Base-by-base conservation (phyloP, 2,113 vertebrate genomes). In the Hypanus sabinus region DNA sequence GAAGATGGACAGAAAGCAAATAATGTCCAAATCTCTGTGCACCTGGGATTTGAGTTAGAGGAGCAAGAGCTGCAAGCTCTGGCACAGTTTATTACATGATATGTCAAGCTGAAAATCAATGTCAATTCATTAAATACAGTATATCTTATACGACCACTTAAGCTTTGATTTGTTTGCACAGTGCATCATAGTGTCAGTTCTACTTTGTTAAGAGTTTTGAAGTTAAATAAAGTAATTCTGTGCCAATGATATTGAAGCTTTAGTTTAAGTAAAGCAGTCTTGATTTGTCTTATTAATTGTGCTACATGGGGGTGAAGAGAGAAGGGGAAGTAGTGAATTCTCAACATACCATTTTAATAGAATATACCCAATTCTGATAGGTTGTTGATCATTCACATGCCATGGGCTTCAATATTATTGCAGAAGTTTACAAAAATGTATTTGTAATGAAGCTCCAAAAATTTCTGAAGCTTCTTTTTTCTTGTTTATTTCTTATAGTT, bases 401-500 rank as follows among this genome's bases (percentile, higher is more conserved):
- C n/a, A 70, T 6, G 30, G 46, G 20, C 30, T 24, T 4, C 22
- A 55, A 55, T 14, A 22, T 73, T 93, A 38, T 90, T 65, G 62
- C 30, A 65, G 11, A 92, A 38, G 9, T 0, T n/a, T 33, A 16
- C 20, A 92, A 92, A 38, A 36, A 33, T 3, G 8, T 5, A 65
- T 65, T 24, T 24, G 38, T 0, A 73, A 27, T 73, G 3, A 16
- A 73, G 11, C 24, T 7, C 20, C 36, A 65, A 55, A 75, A 33
- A 75, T 73, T 75, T 95, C 75, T 94, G 22, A 94, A 18, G 80
- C 20, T 88, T 95, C 92, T n/a, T 70, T 94, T 30, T 65, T 65
- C 71, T 22, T 27, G 2, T 73, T 16, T 73, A 4, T 60, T 22
- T 94, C 68, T 95, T 36, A 95, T 95, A 99, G 98, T 95, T 98